Base-by-base conservation (phyloP, 2,888 invertebrate genomes). In the Pimpla rufipes region DNA sequence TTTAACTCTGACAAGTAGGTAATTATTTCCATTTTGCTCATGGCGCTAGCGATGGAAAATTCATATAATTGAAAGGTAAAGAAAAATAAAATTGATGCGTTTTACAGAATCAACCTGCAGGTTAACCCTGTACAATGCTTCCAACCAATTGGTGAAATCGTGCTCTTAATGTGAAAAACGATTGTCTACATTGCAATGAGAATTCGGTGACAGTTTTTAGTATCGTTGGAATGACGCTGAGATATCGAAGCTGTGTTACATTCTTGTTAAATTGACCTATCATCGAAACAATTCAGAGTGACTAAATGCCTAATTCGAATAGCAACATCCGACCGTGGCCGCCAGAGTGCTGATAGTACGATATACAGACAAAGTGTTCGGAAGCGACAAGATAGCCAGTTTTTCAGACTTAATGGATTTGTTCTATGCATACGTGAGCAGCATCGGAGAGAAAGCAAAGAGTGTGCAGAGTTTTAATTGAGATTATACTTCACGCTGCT, bases 401-500 rank as follows among this genome's bases (percentile, higher is more conserved):
- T 23, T 23, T 55, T 64, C 37, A 52, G 21, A 71, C 55, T 55
- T 42, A 74, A 79, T 74, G 37, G 35, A 40, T 67, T 45, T 23
- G 3, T 66, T 57, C 18, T n/a, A 35, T 68, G 78, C 71, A 79
- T 64, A 57, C 42, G 50, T 42, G 70, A 78, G 64, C 23, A 68
- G 77, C 77, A 62, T 68, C 16, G 37, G 16, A 52, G 52, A 21
- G 40, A 13, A n/a, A 52, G 13, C 37, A 62, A 16, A 70, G 62
- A 70, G 62, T n/a, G 64, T 35, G 62, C 10, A 16, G 47, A 18
- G 16, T 4, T 77, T 71, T 68, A 83, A 83, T 79, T 83, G 79
- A 75, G 75, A 83, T 64, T 40, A 74, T 74, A 71, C 40, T 67
- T 59, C 59, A 23, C 55, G 70, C 68, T 79, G 59, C 78, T 45